A percentile compares a stretch with the other conserved stretches of the same genome.
phyloP scores from a whole-genome alignment of 2,888 invertebrate genomes.

The Ferrisia virgata region DNA sequence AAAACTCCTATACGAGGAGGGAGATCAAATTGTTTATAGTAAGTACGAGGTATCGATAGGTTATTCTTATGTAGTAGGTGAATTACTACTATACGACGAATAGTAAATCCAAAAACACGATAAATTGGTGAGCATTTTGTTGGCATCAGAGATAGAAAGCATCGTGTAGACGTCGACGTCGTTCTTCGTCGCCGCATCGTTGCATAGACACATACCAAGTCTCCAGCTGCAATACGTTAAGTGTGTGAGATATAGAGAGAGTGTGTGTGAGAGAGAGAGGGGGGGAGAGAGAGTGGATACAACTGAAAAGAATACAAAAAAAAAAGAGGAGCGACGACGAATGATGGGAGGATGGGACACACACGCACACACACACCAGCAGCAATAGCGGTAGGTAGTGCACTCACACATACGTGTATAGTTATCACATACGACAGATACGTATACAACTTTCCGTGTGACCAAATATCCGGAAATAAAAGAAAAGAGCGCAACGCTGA shows the following conservation, averaged over 20 bases:
- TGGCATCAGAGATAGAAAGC: background rate
- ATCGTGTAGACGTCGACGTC: background rate
- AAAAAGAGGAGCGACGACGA: too few species aligned
- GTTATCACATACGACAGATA: background rate
- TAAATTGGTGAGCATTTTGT: background rate
- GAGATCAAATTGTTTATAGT: too few species aligned
- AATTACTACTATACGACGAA: too few species aligned
- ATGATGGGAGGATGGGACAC: background rate
- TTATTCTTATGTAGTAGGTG: too few species aligned
- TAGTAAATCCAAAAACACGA: too few species aligned
- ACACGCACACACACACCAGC: too few species aligned
- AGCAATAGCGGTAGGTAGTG: too few species aligned
- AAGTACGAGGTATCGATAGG: too few species aligned
- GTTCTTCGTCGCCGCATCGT: background rate
- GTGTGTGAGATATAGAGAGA: background rate
- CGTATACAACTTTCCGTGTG: background rate
- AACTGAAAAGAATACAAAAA: too few species aligned
- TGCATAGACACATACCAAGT: background rate
- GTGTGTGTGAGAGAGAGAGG: background rate
- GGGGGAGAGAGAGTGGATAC: background rate
- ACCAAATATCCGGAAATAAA: background rate
- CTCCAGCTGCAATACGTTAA: background rate
- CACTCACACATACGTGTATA: too few species aligned
- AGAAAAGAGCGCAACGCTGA: background rate
- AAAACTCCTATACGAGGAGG: too few species aligned